Base-by-base conservation (phyloP, 1,140 invertebrate genomes). In the Neodiprion fabricii region DNA sequence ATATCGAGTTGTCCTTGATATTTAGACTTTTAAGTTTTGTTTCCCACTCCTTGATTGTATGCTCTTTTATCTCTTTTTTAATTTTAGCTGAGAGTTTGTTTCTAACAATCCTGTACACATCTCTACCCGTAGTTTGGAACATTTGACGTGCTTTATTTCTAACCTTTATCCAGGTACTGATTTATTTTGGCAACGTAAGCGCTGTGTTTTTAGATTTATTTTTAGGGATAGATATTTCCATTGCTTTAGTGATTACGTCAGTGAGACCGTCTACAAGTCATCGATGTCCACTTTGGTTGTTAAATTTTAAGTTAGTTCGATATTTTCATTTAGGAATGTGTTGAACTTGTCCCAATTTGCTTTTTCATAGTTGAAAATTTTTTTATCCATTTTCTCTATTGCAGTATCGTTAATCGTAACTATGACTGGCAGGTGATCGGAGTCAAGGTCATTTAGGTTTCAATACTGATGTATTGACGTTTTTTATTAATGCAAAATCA, bases 21-120 rank as follows among this genome's bases (percentile, higher is more conserved):
- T 77, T 71, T 70, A 77, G 48, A 65, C 23, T 75, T 71, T 73
- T 47, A 14, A 75, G 73, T 73, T 73, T 77, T 17, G 72, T 23
- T 40, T 65, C 11, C 73, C 73, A 77, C 3, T 23, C 23, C 2
- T 68, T 14, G 47, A 71, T 77, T 50, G 65, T 70, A 40, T 67
- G 67, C 21, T 73, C 3, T n/a, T 23, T 71, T 12, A 67, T 75
- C 40, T 70, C 67, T 65, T 65, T 48, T 66, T 71, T 21, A 47
- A 71, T 71, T 71, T 21, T 50, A n/a, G 23, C 69, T 49, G 53
- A 66, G 3, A 71, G 14, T 50, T 67, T n/a, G 21, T 74, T 75
- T 71, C 65, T 73, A 8, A 49, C 8, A 10, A 28, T 75, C 65
- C 68, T 71, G 47, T 23, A 49, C 7, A 7, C 5, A 9, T 48